These are phyloP conservation scores for Cylas formicarius DNA, from an alignment of 1,140 invertebrate genomes.

Conservation along the genomic window DNA sequence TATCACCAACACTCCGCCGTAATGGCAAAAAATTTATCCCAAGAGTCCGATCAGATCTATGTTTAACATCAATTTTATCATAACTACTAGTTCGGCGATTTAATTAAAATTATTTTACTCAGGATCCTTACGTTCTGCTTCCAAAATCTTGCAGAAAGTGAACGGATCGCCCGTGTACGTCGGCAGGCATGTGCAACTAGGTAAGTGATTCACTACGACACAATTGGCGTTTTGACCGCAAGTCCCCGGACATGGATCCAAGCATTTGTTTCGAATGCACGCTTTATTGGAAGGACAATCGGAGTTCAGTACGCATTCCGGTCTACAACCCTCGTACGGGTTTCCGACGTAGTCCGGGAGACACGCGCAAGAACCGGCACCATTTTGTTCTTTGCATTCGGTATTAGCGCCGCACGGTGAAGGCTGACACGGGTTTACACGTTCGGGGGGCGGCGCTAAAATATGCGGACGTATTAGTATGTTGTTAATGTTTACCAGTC, in stretches of 20 bases:
- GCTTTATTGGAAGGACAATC: slow-evolving; percentile 56
- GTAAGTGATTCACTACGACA: slow-evolving; percentile 60
- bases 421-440: slow-evolving; percentile 54
- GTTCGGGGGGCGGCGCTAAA: slow-evolving; percentile 31
- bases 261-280: slow-evolving; percentile 63
- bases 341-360: slow-evolving; percentile 56
- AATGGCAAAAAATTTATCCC: slow-evolving; percentile 48
- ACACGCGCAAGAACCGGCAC: slow-evolving; percentile 59
- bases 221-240: slow-evolving; percentile 66
- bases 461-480: slow-evolving; percentile 3
- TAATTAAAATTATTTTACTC: no score
- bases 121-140: slow-evolving; percentile 21
- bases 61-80: not conserved
- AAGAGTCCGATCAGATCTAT: slow-evolving; percentile 25
- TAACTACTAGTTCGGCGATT: not conserved
- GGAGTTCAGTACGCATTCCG: slow-evolving; percentile 59
- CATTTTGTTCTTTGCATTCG: slow-evolving; percentile 53
- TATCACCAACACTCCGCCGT: slow-evolving; percentile 69
- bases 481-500: slow-evolving; percentile 28
- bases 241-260: slow-evolving; percentile 63
- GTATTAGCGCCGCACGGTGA: slow-evolving; percentile 69
- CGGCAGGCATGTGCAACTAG: slow-evolving; percentile 59
- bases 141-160: slow-evolving; percentile 33
- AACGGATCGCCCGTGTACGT: slow-evolving; percentile 63
- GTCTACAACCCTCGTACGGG: slow-evolving; percentile 56